Evolutionary conservation across 1,140 invertebrate genomes (phyloP).

Genomic region (Euglossa dilemma): DNA sequence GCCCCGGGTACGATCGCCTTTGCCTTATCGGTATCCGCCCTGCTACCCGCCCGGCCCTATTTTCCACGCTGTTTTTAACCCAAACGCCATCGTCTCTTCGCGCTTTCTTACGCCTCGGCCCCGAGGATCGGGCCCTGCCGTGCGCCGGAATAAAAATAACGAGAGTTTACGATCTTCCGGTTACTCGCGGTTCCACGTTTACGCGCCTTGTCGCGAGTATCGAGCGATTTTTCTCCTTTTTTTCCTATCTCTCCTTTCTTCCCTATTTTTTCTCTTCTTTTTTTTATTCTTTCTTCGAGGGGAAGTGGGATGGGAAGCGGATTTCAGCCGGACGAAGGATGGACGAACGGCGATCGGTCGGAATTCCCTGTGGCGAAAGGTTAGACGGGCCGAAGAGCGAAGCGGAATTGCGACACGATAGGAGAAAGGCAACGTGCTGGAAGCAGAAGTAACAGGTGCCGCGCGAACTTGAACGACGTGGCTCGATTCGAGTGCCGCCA

Average conservation of each 20-base stretch:
- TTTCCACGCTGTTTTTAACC: slow-evolving; percentile 24
- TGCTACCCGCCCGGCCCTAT: background rate
- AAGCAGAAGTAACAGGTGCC: slow-evolving; percentile 61
- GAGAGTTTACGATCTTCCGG: background rate
- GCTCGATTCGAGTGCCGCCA: slow-evolving; percentile 60
- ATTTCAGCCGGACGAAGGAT: background rate
- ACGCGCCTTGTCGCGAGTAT: background rate
- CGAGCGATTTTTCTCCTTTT: too few species aligned
- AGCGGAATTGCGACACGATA: slow-evolving; percentile 50
- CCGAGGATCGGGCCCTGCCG: too few species aligned
- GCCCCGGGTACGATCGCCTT: slow-evolving; percentile 41
- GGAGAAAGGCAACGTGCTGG: slow-evolving; percentile 52
- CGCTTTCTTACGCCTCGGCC: background rate
- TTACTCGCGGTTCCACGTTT: background rate
- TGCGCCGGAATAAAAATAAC: too few species aligned
- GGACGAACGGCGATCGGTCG: background rate
- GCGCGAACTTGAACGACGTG: slow-evolving; percentile 7
- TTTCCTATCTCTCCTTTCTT: too few species aligned
- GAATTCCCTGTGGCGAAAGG: slow-evolving; percentile 48
- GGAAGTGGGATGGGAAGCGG: background rate
- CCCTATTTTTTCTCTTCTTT: background rate
- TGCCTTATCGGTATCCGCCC: slow-evolving; percentile 38
- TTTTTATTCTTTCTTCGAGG: background rate
- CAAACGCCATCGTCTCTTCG: slow-evolving; percentile 21
- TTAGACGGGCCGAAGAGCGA: slow-evolving; percentile 7